Evolutionary conservation across 2,797 vertebrate species (phyloP).

Genomic region (Halcyon leucocephala): DNA sequence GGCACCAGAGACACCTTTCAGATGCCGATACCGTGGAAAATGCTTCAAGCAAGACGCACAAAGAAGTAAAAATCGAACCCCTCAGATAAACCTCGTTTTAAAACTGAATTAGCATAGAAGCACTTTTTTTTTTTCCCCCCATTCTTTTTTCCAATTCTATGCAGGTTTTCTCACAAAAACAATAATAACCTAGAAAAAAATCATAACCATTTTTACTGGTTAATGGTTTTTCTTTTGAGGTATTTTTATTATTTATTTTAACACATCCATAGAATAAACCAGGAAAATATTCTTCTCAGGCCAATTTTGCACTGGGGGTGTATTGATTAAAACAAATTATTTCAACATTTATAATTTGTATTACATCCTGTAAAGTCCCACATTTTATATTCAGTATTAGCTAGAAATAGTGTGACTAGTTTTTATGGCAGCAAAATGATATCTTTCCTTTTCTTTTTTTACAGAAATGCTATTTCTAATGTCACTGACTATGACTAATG

Average conservation of each 20-base stretch:
- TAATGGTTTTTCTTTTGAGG: not conserved
- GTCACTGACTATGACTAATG: conserved; percentile 52
- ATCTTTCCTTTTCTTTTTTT: conserved; percentile 32
- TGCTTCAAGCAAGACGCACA: not conserved
- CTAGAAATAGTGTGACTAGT: not conserved
- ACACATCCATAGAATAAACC: not conserved
- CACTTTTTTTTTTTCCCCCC: too few species aligned
- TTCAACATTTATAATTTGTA: not conserved
- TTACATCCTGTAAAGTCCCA: not conserved
- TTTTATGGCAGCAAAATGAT: not conserved
- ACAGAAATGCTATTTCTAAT: conserved; percentile 35
- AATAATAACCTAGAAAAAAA: not conserved
- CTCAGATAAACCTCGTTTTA: not conserved
- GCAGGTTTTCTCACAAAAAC: not conserved
- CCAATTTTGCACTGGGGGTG: not conserved
- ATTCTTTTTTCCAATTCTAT: not conserved
- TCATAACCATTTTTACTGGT: not conserved
- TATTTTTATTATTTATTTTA: not conserved
- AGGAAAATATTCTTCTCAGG: not conserved
- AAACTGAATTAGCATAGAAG: not conserved
- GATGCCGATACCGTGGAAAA: not conserved
- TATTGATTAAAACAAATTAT: not conserved
- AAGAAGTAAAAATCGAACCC: not conserved
- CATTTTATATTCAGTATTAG: conserved; percentile 22
- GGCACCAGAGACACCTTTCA: not conserved